phyloP scores from a whole-genome alignment of 2,113 vertebrate genomes.

The Upupa epops region DNA sequence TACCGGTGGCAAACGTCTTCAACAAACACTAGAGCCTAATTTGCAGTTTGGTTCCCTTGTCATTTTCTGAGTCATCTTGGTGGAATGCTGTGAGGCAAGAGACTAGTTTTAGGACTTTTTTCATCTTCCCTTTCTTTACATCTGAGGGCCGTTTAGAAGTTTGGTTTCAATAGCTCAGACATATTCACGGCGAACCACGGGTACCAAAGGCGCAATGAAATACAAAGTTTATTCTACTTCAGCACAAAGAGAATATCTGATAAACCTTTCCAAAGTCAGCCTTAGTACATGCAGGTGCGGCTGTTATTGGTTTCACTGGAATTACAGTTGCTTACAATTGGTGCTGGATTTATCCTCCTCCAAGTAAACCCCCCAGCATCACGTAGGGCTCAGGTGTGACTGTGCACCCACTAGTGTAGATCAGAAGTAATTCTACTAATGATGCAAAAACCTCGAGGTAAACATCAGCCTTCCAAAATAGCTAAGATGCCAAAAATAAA shows the following conservation, averaged over 20 bases:
- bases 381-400: not conserved
- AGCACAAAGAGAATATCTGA: conserved; percentile 42
- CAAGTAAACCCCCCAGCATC: not conserved
- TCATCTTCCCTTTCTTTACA: conserved; percentile 50
- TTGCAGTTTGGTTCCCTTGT: conserved; percentile 60
- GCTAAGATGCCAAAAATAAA: conserved; percentile 5
- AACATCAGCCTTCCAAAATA: conserved; percentile 14
- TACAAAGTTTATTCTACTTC: conserved; percentile 40
- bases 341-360: conserved; percentile 10
- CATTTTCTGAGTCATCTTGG: conserved; percentile 57
- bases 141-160: conserved; percentile 53
- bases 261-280: conserved; percentile 29
- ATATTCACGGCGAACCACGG: not conserved
- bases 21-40: conserved; percentile 61
- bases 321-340: not conserved
- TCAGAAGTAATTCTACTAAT: conserved; percentile 14
- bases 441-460: not conserved
- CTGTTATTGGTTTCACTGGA: conserved; percentile 42
- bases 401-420: not conserved
- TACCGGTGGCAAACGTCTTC: conserved; percentile 48
- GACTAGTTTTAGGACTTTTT: conserved; percentile 42
- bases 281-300: conserved; percentile 45
- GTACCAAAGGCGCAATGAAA: conserved; percentile 36
- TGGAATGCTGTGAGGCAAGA: conserved; percentile 51
- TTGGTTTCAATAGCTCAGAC: conserved; percentile 41